Base-by-base conservation (phyloP, 2,113 vertebrate species). In the Cettia cetti region DNA sequence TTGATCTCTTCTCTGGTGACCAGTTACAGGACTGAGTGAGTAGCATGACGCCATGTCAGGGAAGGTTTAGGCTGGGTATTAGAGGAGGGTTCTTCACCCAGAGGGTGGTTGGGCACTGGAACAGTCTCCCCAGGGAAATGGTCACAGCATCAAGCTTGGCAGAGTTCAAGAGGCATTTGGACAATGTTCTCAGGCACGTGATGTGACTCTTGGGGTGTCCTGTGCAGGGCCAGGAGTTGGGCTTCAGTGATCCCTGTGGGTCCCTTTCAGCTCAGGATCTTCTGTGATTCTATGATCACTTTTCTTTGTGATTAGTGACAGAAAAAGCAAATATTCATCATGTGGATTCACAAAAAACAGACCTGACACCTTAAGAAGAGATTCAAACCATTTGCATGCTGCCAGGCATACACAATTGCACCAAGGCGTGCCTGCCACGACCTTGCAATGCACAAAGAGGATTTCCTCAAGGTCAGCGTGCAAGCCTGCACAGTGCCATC, bases 1-100 rank as follows among this genome's bases (percentile, higher is more conserved):
- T 33, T 66, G 60, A 59, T 52, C 33, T 44, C 26, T 23, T 35
- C 49, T 42, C 22, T 23, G 45, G 23, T 52, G 16, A 39, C 13
- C 68, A 28, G 9, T 44, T 68, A 45, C 37, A 39, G 44, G 23
- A 66, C 18, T 0, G 0, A 74, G 10, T 14, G 28, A 59, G 33
- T 1, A 0, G 49, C 40, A 14, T 35, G 39, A 59, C 66, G 27
- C 2, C 39, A 19, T 45, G 39, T 24, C 28, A 39, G 53, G 28
- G 13, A 30, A 60, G 14, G 24, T n/a, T 45, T 39, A 66, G 39
- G 28, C 7, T 68, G n/a, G 9, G 1, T 68, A 26, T 45, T 45
- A 40, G 39, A 28, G 10, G 53, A 26, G 22, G 18, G 4, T 60
- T 53, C 35, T 68, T 82, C 20, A n/a, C 28, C 23, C 42, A 49